Evolutionary conservation across 2,797 vertebrate genomes (phyloP).

Genomic region (Mycteria americana): DNA sequence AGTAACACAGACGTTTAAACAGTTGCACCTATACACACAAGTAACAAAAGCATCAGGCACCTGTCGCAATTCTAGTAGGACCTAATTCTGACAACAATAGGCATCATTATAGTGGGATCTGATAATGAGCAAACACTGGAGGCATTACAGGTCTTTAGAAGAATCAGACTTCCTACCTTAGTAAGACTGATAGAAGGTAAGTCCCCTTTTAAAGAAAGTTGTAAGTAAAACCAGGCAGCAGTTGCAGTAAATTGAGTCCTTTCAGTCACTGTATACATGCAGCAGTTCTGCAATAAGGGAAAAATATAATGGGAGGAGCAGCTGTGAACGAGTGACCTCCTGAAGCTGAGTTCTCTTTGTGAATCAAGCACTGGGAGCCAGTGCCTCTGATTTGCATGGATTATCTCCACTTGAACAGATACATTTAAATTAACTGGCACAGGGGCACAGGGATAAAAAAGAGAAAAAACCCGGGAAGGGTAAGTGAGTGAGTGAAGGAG

Average conservation of each 20-base stretch:
- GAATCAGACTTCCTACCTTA: conserved; percentile 90
- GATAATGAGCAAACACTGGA: conserved; percentile 74
- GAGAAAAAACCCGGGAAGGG: background rate
- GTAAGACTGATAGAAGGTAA: conserved; percentile 79
- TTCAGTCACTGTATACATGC: conserved; percentile 82
- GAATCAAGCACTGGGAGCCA: conserved; percentile 87
- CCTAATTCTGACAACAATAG: conserved; percentile 70
- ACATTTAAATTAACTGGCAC: conserved; percentile 91
- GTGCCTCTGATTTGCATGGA: conserved; percentile 94
- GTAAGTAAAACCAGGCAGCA: conserved; percentile 76
- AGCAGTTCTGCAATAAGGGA: conserved; percentile 80
- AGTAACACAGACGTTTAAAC: conserved; percentile 67
- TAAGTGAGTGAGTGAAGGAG: background rate
- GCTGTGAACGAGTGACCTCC: conserved; percentile 86
- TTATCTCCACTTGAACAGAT: conserved; percentile 94
- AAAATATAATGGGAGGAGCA: conserved; percentile 81
- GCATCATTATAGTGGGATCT: conserved; percentile 73
- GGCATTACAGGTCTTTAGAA: conserved; percentile 75
- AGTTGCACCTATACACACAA: conserved; percentile 64
- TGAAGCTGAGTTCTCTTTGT: conserved; percentile 89
- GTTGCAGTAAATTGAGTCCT: conserved; percentile 84
- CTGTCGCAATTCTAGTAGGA: conserved; percentile 69
- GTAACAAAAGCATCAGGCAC: conserved; percentile 72
- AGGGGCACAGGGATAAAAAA: conserved; percentile 74
- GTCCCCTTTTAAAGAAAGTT: conserved; percentile 79